Percentiles rank a stretch among this genome's conserved stretches.
Evolutionary conservation across 2,888 invertebrate species (phyloP).

Genomic region (Mesochorus sp.): DNA sequence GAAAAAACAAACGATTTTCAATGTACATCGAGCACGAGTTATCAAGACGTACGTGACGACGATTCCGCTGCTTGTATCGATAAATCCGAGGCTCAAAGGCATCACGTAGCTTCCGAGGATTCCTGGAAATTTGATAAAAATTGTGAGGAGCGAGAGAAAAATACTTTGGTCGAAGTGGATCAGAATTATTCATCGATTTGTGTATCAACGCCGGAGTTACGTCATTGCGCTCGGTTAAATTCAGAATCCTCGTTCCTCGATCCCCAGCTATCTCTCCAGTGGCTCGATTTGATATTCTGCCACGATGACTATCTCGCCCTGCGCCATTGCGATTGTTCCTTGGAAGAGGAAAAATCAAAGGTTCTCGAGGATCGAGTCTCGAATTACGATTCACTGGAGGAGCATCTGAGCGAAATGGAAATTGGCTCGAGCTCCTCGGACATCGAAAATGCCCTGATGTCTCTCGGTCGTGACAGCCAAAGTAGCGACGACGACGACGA

Average conservation of each 20-base stretch:
- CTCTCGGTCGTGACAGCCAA: background rate
- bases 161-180: background rate
- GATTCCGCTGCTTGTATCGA: too few species aligned
- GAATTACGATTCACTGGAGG: slow-evolving; percentile 12
- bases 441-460: slow-evolving; percentile 10
- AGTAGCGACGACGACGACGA: slow-evolving; percentile 1
- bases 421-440: slow-evolving; percentile 14
- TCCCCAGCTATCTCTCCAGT: background rate
- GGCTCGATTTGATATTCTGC: slow-evolving; percentile 22
- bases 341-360: background rate
- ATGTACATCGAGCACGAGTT: background rate
- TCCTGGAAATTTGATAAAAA: slow-evolving; percentile 6
- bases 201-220: too few species aligned
- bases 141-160: background rate
- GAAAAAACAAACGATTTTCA: background rate
- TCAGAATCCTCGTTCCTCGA: background rate
- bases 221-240: background rate
- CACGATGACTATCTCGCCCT: slow-evolving; percentile 37
- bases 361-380: background rate
- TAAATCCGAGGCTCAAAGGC: too few species aligned
- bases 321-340: slow-evolving; percentile 13
- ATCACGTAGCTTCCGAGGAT: background rate
- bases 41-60: background rate
- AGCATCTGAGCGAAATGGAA: slow-evolving; percentile 9
- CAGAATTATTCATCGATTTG: background rate